Evolutionary conservation across 2,888 invertebrate genomes (phyloP).

Genomic region (Caradrina kadenii): DNA sequence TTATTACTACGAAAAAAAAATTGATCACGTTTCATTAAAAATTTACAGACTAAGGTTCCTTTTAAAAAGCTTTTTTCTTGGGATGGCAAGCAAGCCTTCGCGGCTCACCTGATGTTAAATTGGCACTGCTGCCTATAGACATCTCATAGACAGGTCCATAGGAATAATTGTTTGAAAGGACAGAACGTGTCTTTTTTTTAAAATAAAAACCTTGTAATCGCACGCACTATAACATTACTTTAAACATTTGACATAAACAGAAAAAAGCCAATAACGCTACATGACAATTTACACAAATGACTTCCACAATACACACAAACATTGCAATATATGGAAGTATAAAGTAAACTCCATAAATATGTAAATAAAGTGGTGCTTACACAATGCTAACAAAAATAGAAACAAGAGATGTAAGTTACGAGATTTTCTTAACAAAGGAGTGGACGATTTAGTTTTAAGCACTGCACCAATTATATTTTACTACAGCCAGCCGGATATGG

Average conservation of each 20-base stretch:
- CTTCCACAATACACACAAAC: slow-evolving; percentile 4
- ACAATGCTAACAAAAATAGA: slow-evolving; percentile 57
- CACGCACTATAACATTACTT: no score
- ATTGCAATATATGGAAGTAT: slow-evolving; percentile 21
- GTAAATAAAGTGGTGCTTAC: slow-evolving; percentile 41
- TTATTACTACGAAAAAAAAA: neutral
- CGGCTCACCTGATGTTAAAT: no score
- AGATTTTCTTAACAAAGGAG: slow-evolving; percentile 63
- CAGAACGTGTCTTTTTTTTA: neutral
- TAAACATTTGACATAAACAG: no score
- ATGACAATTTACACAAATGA: neutral
- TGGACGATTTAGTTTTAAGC: slow-evolving; percentile 61
- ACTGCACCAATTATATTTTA: slow-evolving; percentile 64
- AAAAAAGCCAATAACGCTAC: neutral
- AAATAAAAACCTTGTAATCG: no score
- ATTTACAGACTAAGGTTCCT: no score
- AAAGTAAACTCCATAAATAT: slow-evolving; percentile 40
- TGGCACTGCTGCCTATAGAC: no score
- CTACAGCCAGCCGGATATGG: slow-evolving; percentile 29
- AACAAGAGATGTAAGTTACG: slow-evolving; percentile 43
- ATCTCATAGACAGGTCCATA: no score
- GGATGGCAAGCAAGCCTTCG: no score
- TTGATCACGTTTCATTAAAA: no score
- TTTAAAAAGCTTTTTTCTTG: neutral
- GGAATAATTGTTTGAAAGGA: neutral